Evolutionary conservation across 2,888 invertebrate species (phyloP), one percentile per base, ranked within the genome.

Genomic region (Colostygia pectinataria): DNA sequence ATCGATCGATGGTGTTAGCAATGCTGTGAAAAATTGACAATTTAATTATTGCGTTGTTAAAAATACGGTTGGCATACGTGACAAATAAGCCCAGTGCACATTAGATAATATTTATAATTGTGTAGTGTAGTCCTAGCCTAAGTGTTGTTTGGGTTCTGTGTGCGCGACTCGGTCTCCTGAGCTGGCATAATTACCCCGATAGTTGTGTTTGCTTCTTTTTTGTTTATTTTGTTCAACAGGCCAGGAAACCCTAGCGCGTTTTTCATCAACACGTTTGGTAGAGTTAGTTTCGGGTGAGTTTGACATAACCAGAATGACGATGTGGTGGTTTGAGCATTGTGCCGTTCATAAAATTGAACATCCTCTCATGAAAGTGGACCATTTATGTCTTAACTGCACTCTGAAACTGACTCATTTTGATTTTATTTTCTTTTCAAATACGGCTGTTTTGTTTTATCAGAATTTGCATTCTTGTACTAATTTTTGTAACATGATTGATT

Each of bases 261-360:
- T 92, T 91, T 93, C 91, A 92, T 93, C 91, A 93, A 93, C 92
- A 92, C 93, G 83, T 91, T 94, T 87, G 91, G 91, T 91, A 91
- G 91, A 90, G 92, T 92, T 89, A 92, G 92, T 86, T 93, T 93
- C 87, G 94, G 94, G 94, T 94, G 93, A 93, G 94, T 94, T 85
- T 85, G 83, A 77, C 81, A 85, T 86, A 84, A 85, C 80, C 77
- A 77, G 86, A 88, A 83, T 86, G 84, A 81, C 71, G 78, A 83
- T 82, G 76, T 86, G 87, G 83, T 87, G 87, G 83, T 84, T 85
- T 87, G 77, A 84, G 88, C 87, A 88, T 87, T 87, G 88, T 90
- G 89, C 75, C 80, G 87, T 89, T 86, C 78, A 78, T 74, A 65
- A 47, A 46, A 67, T 70, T 77, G 74, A 79, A 81, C 75, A 77